phyloP scores from a whole-genome alignment of 37 sponge, comb jelly and placozoan species.

The Mnemiopsis leidyi region DNA sequence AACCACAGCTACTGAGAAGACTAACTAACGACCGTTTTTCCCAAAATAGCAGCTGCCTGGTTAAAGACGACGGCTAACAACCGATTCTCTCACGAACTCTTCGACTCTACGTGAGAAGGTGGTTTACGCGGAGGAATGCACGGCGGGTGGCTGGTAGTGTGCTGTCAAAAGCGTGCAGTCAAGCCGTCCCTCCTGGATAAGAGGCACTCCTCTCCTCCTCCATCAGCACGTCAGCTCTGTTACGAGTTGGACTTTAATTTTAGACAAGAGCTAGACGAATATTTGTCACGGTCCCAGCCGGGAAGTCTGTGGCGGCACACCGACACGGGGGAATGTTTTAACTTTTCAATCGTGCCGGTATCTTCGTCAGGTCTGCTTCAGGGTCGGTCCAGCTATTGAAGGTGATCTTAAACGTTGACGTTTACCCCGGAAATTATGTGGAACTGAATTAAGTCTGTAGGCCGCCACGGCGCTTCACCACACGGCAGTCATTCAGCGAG shows the following conservation, averaged over 20 bases:
- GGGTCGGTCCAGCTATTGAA: neutral
- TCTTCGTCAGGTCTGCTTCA: neutral
- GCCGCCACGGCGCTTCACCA: neutral
- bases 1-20: neutral
- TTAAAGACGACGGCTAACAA: too few species aligned
- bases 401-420: neutral
- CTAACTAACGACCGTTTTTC: neutral
- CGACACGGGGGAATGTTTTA: neutral
- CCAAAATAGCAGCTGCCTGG: too few species aligned
- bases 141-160: neutral
- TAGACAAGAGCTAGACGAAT: neutral
- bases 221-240: neutral
- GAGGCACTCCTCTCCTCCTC: neutral
- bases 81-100: too few species aligned
- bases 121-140: too few species aligned
- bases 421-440: neutral
- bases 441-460: neutral
- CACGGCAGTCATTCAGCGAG: neutral
- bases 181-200: neutral
- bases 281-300: neutral
- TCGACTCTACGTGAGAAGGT: too few species aligned
- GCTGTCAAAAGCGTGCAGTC: too few species aligned
- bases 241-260: neutral
- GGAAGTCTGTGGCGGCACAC: neutral
- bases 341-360: neutral